Percentiles rank a stretch among this genome's conserved stretches.
phyloP scores from a whole-genome alignment of 2,113 vertebrate species.

The Scortum barcoo region DNA sequence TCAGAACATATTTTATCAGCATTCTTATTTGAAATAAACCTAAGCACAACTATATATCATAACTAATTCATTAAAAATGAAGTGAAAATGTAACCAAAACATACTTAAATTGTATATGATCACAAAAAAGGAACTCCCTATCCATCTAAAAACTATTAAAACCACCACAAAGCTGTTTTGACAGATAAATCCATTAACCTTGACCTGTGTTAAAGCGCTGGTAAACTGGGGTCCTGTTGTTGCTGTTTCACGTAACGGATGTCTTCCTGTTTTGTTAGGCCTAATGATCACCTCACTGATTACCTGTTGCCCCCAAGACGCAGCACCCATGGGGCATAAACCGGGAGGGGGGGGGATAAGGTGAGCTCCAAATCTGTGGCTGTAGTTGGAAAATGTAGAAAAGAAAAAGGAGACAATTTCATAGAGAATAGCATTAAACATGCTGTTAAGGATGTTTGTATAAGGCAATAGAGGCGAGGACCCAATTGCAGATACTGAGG shows the following conservation, averaged over 20 bases:
- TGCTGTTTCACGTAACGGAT: slow-evolving; percentile 38
- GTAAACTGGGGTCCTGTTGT: not conserved
- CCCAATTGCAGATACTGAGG: not conserved
- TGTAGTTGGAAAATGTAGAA: not conserved
- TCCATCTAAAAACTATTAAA: not conserved
- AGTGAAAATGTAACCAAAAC: not conserved
- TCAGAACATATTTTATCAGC: not conserved
- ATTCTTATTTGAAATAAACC: not conserved
- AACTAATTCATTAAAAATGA: not conserved
- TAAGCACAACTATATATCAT: not conserved
- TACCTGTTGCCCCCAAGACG: slow-evolving; percentile 47
- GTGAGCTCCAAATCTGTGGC: not conserved
- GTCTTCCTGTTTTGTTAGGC: slow-evolving; percentile 36
- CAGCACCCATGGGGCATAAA: slow-evolving; percentile 31
- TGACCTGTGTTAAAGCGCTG: not conserved
- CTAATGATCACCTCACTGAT: slow-evolving; percentile 70
- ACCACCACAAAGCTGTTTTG: not conserved
- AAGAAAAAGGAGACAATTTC: not conserved
- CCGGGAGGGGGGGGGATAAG: not conserved
- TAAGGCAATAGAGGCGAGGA: too few relatives aligned
- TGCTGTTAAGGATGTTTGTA: too few relatives aligned
- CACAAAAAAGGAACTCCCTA: not conserved
- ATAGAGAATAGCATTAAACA: not conserved
- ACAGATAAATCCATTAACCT: slow-evolving; percentile 9
- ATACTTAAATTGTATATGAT: not conserved